Conservation (phyloP, 2,113 vertebrate genomes). For the Rhombomys opimus region DNA sequence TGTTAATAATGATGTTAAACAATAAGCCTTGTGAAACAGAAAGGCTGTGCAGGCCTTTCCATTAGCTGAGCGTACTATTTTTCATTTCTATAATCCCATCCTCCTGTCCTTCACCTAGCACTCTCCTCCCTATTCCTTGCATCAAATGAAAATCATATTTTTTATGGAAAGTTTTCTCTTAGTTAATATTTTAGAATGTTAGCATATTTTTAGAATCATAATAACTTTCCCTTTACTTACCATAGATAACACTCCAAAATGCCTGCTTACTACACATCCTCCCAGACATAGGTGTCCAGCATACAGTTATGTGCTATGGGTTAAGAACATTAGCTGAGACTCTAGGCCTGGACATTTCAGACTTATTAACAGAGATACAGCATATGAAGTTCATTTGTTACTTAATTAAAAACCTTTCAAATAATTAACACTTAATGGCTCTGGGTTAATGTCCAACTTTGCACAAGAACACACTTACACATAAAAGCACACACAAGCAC, state of each 20-base stretch:
- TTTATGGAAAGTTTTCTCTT: background rate
- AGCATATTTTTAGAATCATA: background rate
- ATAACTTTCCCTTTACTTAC: background rate
- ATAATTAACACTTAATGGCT: background rate
- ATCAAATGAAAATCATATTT: background rate
- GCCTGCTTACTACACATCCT: background rate
- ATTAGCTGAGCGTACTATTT: no score
- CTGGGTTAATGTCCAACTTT: background rate
- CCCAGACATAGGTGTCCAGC: background rate
- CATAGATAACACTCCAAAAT: background rate
- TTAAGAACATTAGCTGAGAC: background rate
- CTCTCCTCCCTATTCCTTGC: background rate
- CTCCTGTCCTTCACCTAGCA: background rate
- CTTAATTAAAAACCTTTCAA: background rate
- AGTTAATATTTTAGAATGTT: background rate
- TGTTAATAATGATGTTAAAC: background rate
- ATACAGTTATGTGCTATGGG: background rate
- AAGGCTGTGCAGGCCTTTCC: no score
- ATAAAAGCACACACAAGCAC: background rate
- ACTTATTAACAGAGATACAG: background rate
- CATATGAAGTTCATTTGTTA: background rate
- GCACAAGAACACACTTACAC: background rate
- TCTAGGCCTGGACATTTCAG: background rate
- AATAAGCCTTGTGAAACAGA: slow-evolving; percentile 8
- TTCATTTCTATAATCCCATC: background rate